Conservation (phyloP, 2,888 invertebrate genomes). For the Entomobrya proxima region DNA sequence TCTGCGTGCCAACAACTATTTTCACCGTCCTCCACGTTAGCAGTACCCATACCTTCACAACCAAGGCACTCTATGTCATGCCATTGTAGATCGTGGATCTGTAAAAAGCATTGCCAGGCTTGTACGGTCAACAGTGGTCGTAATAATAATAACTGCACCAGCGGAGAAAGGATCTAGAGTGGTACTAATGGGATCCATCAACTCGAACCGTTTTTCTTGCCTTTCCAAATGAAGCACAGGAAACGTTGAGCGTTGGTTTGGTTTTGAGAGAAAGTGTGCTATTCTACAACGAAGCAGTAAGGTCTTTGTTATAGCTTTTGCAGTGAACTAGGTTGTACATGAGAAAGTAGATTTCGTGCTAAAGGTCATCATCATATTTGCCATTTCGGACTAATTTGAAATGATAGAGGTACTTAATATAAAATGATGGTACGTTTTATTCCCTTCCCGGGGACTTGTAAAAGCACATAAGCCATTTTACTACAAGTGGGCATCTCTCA, state of each 20-base stretch:
- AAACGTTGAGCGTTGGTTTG: background rate
- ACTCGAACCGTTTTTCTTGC: slow-evolving; percentile 10
- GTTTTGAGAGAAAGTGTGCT: background rate
- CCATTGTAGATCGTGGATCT: background rate
- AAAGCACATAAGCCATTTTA: background rate
- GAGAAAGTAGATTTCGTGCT: slow-evolving; percentile 48
- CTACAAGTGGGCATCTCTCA: too few species aligned
- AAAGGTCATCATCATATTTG: slow-evolving; percentile 64
- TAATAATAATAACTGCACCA: slow-evolving; percentile 36
- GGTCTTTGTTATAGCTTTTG: background rate
- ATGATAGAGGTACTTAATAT: slow-evolving; percentile 58
- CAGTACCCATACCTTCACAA: background rate
- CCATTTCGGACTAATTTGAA: slow-evolving; percentile 58
- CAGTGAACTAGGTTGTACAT: background rate
- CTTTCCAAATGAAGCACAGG: background rate
- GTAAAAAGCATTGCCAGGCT: background rate
- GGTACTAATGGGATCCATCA: slow-evolving; percentile 58
- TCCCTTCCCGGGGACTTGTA: background rate
- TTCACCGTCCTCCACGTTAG: background rate
- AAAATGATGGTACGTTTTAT: slow-evolving; percentile 41
- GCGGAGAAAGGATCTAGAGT: slow-evolving; percentile 48
- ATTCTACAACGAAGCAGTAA: background rate
- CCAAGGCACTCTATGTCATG: background rate
- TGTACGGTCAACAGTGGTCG: background rate
- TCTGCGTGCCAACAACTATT: slow-evolving; percentile 48